Base-by-base conservation (phyloP, 1,140 invertebrate genomes). In the Lepeophtheirus salmonis region DNA sequence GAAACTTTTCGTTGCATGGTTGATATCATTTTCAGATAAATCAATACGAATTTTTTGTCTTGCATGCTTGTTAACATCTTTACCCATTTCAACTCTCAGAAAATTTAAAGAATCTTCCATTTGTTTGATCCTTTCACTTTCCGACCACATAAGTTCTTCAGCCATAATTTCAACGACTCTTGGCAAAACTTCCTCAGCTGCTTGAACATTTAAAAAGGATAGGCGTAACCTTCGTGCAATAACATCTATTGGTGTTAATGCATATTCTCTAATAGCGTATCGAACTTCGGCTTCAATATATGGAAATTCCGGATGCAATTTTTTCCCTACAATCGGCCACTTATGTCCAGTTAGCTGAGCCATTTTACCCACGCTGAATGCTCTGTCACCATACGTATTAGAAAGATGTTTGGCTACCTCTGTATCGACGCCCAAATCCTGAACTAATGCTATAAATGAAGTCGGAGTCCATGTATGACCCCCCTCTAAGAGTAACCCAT, bases 261-360 rank as follows among this genome's bases (percentile, higher is more conserved):
- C 96, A 71, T 98, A 98, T 73, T 99, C 95, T 26, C 83, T 78
- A 14, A 75, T 67, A 20, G 94, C 94, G 70, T 97, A 97, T 59
- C 79, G 76, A 62, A 86, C 89, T 78, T 98, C 94, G 16, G 92
- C 94, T 70, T 97, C 95, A 67, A 99, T 89, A 69, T 98, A 99
- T 0, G 95, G 94, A 71, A 96, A 98, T 72, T 97, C 91, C n/a
- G 89, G 86, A 73, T 98, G 94, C 26, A 99, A 76, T 68, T 92
- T 84, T 65, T 85, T 84, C 54, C 96, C 96, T n/a, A 97, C 91
- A 63, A 67, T 64, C 10, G 66, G 64, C 77, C 78, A 81, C 54
- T 77, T 76, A 74, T 95, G 90, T 26, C 94, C 95, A 14, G 95
- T 98, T 52, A 97, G 76, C 23, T 84, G 77, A 12, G 90, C 90